Evolutionary conservation across 2,888 invertebrate genomes (phyloP), one percentile per base, ranked within the genome.

Genomic region (Thereva unica): DNA sequence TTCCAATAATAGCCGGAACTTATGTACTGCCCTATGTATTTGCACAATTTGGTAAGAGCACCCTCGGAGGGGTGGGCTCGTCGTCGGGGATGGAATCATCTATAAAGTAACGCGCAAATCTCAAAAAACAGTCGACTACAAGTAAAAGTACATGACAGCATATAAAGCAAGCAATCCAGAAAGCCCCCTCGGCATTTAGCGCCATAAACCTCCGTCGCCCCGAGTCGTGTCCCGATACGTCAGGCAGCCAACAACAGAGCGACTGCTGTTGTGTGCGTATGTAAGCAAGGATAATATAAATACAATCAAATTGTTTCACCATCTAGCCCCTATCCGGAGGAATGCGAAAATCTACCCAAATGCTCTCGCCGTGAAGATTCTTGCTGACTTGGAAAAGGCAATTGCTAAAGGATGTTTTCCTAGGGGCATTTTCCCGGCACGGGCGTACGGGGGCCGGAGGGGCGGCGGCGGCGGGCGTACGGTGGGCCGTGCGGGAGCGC

Each of bases 291-390:
- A 54, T 64, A 54, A 64, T 64, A 55, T 64, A 64, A 64, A 64
- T 64, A 64, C 54, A 64, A 55, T 64, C 53, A 55, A 64, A 64
- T 64, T 64, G 64, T 64, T 64, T 64, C 54, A 42, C 45, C 52
- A 66, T 66, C 53, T 49, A 53, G 35, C 41, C 10, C 35, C 5
- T 44, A 35, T 44, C 37, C 10, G 37, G 5, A 35, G 38, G 37
- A 38, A 23, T 53, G 3, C 37, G 10, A 34, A 44, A 34, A 64
- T 64, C 52, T 64, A 34, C 53, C n/a, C 23, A 23, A 53, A 35
- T 50, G 53, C 42, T 53, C 52, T 44, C 37, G 34, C 44, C 35
- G 47, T 44, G 23, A 47, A 54, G 55, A 66, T 44, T 57, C 41
- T 50, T 56, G 56, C 66, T 55, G 66, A 66, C 41, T 41, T 49